Conservation (phyloP, 2,113 vertebrate genomes). For the Delphinus delphis region DNA sequence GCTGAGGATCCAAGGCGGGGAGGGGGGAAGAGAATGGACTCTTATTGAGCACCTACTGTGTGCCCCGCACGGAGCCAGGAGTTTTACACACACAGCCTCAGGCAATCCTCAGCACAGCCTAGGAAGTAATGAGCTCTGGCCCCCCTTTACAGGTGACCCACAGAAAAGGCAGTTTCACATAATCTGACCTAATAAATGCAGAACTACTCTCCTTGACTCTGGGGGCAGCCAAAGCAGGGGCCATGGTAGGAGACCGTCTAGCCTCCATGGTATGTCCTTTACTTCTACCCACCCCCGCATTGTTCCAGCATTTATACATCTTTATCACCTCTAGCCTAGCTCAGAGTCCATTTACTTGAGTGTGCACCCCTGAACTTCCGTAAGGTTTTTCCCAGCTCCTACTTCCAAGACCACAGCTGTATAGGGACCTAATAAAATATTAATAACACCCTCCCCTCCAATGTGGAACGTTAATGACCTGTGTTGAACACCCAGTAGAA, state of each 20-base stretch:
- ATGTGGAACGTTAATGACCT: background rate
- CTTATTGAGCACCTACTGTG: background rate
- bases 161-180: accelerated
- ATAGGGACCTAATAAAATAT: background rate
- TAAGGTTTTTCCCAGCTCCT: background rate
- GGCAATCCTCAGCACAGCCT: accelerated
- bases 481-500: background rate
- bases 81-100: accelerated
- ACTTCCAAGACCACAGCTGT: too few relatives aligned
- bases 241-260: background rate
- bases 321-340: background rate
- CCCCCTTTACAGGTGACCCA: background rate
- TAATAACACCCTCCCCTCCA: background rate
- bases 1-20: background rate
- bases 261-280: too few relatives aligned
- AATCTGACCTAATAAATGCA: background rate
- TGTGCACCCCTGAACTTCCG: background rate
- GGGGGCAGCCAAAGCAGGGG: background rate
- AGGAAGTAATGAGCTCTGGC: accelerated
- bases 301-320: background rate
- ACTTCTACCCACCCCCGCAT: too few relatives aligned
- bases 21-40: too few relatives aligned
- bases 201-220: background rate
- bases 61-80: background rate
- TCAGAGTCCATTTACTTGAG: background rate